A percentile compares a stretch with the other conserved stretches of the same genome.
These are phyloP conservation scores for Pedionomus torquatus DNA, from an alignment of 2,113 vertebrate species.

Conservation along the genomic window DNA sequence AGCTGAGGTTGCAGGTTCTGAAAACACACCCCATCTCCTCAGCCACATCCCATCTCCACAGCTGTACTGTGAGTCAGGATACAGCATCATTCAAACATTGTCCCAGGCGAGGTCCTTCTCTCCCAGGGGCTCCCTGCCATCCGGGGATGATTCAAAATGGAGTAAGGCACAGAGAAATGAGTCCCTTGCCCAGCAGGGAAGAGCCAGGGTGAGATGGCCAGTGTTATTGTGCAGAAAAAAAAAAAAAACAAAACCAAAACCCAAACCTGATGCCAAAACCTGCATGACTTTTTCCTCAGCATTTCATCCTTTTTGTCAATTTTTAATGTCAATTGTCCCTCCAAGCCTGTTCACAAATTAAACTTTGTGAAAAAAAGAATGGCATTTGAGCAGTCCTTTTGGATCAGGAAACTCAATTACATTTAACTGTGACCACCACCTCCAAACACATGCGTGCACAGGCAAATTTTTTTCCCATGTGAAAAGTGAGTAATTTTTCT, in stretches of 20 bases:
- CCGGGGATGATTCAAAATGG: not conserved
- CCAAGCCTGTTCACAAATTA: not conserved
- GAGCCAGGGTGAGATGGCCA: not conserved
- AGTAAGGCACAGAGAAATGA: not conserved
- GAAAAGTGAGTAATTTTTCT: not conserved
- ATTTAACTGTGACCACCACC: not conserved
- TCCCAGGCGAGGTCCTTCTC: not conserved
- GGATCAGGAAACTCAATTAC: not conserved
- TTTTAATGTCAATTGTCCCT: not conserved
- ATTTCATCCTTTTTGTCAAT: not conserved
- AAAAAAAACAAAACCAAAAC: not conserved
- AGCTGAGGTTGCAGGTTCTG: not conserved
- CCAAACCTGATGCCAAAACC: not conserved
- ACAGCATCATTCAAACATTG: not conserved
- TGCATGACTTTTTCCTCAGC: not conserved
- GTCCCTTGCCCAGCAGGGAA: not conserved
- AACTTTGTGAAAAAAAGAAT: not conserved
- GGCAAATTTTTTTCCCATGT: not conserved
- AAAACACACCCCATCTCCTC: not conserved
- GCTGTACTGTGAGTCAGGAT: not conserved
- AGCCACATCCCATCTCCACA: not conserved
- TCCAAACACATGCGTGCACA: not conserved
- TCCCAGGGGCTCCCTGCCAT: accelerated
- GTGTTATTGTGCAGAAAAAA: not conserved
- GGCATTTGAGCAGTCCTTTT: not conserved